Evolutionary conservation across 2,113 vertebrate genomes (phyloP), one percentile per base, ranked within the genome.

Genomic region (Myanophis thanlyinensis): DNA sequence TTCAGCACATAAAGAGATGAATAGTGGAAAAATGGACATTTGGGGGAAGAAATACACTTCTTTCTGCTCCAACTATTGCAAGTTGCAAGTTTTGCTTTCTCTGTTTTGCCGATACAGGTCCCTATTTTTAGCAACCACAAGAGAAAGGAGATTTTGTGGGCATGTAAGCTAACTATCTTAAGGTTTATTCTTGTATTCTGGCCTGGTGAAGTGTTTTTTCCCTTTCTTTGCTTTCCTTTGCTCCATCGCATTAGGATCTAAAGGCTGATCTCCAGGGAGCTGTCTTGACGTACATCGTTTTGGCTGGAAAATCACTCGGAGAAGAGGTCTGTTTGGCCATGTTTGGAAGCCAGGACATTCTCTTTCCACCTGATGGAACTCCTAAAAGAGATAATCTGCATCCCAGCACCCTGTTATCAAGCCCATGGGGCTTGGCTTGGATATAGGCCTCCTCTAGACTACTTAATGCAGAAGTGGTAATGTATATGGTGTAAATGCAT

Each of bases 231-330:
- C 6, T 88, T 80, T 87, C 53, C 9, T 93, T 92, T 93, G 54
- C 91, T 84, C 87, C 47, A 62, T 85, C 3, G 2, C 87, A 25
- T 52, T 91, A 93, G 93, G 93, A 93, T 93, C 88, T 93, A 49
- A 92, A 6, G 87, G 80, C 40, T 2, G 88, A 40, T 53, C 47
- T 67, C 88, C 40, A 27, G 40, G 73, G 87, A 47, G 48, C 25
- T 89, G 90, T 44, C n/a, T 48, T 52, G 93, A 86, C 4, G 20
- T 62, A 88, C n/a, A 86, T 85, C 92, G 5, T 91, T 54, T 85
- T 40, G 87, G 4, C 47, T 40, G 85, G 53, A 91, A 25, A 90
- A 67, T 35, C 20, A 89, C 18, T 47, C 49, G 90, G 18, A n/a
- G 86, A 89, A 85, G 90, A 87, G 40, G 10, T 35, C 23, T 0